Evolutionary conservation across 2,113 vertebrate species (phyloP).

Genomic region (Mirza zaza): DNA sequence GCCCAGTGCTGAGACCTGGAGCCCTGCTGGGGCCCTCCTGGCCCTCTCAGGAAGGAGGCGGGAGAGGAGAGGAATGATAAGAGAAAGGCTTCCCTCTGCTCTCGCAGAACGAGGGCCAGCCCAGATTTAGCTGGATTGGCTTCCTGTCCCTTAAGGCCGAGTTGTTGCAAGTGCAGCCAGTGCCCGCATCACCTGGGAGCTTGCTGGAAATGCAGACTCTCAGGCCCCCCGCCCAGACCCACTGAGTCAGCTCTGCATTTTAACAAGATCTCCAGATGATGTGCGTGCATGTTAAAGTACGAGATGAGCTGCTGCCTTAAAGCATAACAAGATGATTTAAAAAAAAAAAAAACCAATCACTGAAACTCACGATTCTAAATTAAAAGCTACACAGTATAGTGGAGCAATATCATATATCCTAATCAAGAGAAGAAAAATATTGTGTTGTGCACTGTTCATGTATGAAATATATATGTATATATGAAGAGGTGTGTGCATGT

Average conservation of each 20-base stretch:
- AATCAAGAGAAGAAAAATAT: background rate
- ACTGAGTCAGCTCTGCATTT: background rate
- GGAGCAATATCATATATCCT: background rate
- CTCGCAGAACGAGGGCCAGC: background rate
- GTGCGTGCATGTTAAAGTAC: fast-evolving
- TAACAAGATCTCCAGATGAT: background rate
- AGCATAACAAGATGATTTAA: background rate
- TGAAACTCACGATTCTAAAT: background rate
- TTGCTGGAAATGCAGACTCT: background rate
- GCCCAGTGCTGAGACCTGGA: fast-evolving
- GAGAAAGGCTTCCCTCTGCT: background rate
- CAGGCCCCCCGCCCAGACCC: background rate
- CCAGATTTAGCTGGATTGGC: background rate
- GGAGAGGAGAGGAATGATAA: background rate
- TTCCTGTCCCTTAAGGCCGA: background rate
- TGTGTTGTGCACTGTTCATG: background rate
- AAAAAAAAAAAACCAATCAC: background rate
- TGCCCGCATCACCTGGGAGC: background rate
- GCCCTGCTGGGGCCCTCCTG: background rate
- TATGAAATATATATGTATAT: background rate
- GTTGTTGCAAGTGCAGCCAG: background rate
- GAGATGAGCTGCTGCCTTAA: background rate
- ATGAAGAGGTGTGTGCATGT: background rate
- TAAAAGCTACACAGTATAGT: background rate
- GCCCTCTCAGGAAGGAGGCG: background rate